Base-by-base conservation (phyloP, 2,888 invertebrate genomes). In the Zaprionus lineosus region DNA sequence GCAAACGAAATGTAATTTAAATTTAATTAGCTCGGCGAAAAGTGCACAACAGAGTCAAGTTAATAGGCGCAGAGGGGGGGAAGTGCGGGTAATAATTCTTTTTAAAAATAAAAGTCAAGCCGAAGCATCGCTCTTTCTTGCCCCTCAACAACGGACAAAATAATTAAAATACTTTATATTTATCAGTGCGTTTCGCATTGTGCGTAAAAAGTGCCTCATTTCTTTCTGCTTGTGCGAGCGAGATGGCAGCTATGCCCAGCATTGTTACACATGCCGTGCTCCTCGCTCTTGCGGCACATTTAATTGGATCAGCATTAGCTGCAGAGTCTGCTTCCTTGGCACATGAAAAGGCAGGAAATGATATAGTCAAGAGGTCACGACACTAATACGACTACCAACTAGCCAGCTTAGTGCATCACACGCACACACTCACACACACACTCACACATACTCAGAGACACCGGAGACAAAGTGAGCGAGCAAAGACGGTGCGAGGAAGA, bases 351-450 rank as follows among this genome's bases (percentile, higher is more conserved):
- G 47, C 60, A 46, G 83, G 68, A 83, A 67, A 85, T 75, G 69
- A 83, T 79, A 79, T 63, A 83, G 84, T 83, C 74, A 84, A 67
- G 86, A 76, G 86, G 76, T 76, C 86, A 79, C 55, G 60, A 56
- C 70, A 73, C 56, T 69, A 70, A 84, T 70, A 64, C 61, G 57
- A 59, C 64, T 43, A 37, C 67, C 66, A 73, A 68, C 83, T 67
- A 74, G 71, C 67, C 58, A 55, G 65, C 73, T 69, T 65, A 68
- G 51, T 52, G 60, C 55, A 37, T 8, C 33, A 47, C 11, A 31
- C 55, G 26, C 16, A 46, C 37, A 26, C 26, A 52, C 34, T 16
- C 14, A 40, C 16, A 58, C 11, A 53, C 39, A 60, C 47, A 26
- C 24, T 33, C 9, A 29, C 24, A 34, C 18, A 36, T 40, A 48